Percentiles rank a stretch among this genome's conserved stretches.
Evolutionary conservation across 1,140 invertebrate genomes (phyloP).

Genomic region (Drosophila biarmipes): DNA sequence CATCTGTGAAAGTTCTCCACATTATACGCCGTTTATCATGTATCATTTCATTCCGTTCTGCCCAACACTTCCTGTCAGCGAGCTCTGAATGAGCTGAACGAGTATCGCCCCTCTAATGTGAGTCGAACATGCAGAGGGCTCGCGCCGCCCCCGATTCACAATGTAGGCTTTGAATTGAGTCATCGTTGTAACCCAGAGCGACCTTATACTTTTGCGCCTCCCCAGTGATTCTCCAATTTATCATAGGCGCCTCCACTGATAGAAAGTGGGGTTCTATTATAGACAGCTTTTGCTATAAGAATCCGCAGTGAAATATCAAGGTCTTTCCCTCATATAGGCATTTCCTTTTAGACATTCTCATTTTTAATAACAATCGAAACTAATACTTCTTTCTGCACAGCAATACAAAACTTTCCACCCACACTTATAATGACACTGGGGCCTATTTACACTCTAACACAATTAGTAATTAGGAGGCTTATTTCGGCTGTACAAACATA

Average conservation of each 20-base stretch:
- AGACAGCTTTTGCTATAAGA: too few relatives aligned
- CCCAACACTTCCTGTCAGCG: slow-evolving; percentile 56
- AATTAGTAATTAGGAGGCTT: slow-evolving; percentile 68
- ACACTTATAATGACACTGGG: background rate
- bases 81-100: slow-evolving; percentile 20
- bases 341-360: too few relatives aligned
- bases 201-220: slow-evolving; percentile 16
- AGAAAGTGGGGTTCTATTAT: background rate
- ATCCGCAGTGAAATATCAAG: too few relatives aligned
- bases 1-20: slow-evolving; percentile 51
- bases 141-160: slow-evolving; percentile 38
- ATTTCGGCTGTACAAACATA: slow-evolving; percentile 21
- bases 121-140: slow-evolving; percentile 63
- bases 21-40: slow-evolving; percentile 54
- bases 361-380: too few relatives aligned
- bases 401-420: background rate
- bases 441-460: slow-evolving; percentile 56
- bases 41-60: slow-evolving; percentile 55
- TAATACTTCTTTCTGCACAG: too few relatives aligned
- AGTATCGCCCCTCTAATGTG: slow-evolving; percentile 63
- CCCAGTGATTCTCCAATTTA: slow-evolving; percentile 12
- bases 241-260: slow-evolving; percentile 11
- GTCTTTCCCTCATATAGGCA: too few relatives aligned
- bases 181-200: slow-evolving; percentile 45
- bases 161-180: slow-evolving; percentile 60